Conservation (phyloP, 2,113 vertebrate genomes). For the Ageneiosus marmoratus region DNA sequence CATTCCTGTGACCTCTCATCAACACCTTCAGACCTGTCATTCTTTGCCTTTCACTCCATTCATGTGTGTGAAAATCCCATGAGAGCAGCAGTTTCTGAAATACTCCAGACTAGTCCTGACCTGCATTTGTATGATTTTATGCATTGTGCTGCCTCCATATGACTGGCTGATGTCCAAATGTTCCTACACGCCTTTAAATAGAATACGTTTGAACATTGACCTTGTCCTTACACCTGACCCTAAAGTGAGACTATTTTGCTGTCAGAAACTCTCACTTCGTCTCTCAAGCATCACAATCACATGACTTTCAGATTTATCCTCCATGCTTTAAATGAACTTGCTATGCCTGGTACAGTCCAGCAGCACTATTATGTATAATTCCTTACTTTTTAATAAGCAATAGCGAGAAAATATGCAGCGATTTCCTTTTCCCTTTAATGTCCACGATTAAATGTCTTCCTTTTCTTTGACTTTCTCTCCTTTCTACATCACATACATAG, state of each 20-base stretch:
- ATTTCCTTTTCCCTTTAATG: not conserved
- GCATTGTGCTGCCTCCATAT: no score
- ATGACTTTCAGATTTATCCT: not conserved
- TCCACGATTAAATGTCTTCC: conserved; percentile 50
- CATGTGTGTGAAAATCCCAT: not conserved
- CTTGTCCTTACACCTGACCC: not conserved
- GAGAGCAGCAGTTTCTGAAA: not conserved
- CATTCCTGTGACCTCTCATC: not conserved
- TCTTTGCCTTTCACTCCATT: not conserved
- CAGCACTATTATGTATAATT: conserved; percentile 71
- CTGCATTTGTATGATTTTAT: not conserved
- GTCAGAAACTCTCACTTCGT: not conserved
- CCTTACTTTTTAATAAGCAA: conserved; percentile 22
- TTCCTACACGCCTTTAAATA: not conserved
- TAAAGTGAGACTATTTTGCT: not conserved
- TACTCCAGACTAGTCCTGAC: no score
- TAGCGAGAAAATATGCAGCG: not conserved
- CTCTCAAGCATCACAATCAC: not conserved
- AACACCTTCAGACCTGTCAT: not conserved
- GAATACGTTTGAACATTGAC: not conserved
- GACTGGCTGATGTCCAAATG: no score
- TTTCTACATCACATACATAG: conserved; percentile 27
- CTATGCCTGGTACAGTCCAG: conserved; percentile 55
- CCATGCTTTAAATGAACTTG: not conserved
- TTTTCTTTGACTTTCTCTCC: conserved; percentile 59